These are phyloP conservation scores for Cebus imitator DNA, from an alignment of 2,113 vertebrate genomes.

Conservation along the genomic window DNA sequence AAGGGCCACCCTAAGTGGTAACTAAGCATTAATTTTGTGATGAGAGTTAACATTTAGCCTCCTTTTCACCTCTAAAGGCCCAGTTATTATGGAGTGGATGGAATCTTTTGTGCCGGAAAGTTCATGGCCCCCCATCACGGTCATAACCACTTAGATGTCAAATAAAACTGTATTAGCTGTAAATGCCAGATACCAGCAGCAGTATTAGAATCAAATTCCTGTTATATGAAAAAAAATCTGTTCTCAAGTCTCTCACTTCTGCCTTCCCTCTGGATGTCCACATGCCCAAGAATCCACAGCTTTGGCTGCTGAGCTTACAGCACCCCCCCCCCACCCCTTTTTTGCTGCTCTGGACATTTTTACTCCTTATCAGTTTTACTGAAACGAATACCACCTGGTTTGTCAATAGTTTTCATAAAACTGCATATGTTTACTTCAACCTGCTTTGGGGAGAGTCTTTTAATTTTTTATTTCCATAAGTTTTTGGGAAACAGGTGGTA, in stretches of 20 bases:
- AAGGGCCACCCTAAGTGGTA: background rate
- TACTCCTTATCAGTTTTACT: constrained; percentile 3
- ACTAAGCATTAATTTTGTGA: background rate
- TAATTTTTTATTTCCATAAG: background rate
- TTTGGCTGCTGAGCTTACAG: background rate
- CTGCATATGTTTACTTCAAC: background rate
- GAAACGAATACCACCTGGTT: background rate
- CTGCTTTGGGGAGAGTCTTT: background rate
- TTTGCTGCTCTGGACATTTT: constrained; percentile 47
- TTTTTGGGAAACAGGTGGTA: no score
- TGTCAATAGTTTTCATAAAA: background rate
- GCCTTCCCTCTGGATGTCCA: background rate
- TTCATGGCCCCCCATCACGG: background rate
- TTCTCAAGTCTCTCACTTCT: background rate
- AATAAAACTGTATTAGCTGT: background rate
- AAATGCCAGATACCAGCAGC: background rate
- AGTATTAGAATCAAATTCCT: background rate
- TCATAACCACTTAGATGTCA: background rate
- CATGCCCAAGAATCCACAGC: background rate
- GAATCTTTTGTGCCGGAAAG: background rate
- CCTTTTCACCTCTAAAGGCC: background rate
- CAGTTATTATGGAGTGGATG: background rate
- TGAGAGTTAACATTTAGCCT: background rate
- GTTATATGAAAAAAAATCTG: background rate
- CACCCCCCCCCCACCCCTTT: background rate